Percentiles rank a stretch among this genome's conserved stretches.
Evolutionary conservation across 2,888 invertebrate genomes (phyloP).

Genomic region (Hoplodrina blanda): DNA sequence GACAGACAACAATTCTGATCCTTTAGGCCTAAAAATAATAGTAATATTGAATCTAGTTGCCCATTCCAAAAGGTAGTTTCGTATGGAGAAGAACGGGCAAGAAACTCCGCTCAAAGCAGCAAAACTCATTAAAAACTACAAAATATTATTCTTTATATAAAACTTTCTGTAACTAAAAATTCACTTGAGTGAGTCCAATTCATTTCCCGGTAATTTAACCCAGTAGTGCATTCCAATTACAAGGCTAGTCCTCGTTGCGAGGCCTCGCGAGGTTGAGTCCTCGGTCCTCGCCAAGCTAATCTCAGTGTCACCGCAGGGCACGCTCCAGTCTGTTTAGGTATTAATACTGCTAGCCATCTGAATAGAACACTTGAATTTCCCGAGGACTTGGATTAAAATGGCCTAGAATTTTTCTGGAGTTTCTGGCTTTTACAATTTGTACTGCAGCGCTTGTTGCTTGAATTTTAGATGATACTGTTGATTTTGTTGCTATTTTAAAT

Average conservation of each 20-base stretch:
- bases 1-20: too few species aligned
- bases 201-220: conserved; percentile 42
- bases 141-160: too few species aligned
- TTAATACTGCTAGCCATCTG: conserved; percentile 64
- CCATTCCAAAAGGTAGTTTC: too few species aligned
- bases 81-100: too few species aligned
- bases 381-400: conserved; percentile 58
- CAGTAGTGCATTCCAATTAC: conserved; percentile 47
- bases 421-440: conserved; percentile 40
- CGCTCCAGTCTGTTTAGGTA: conserved; percentile 67
- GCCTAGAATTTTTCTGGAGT: conserved; percentile 51
- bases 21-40: too few species aligned
- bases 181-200: conserved; percentile 33
- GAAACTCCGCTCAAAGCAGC: too few species aligned
- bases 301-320: conserved; percentile 70
- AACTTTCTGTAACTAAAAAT: neutral
- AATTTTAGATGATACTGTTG: conserved; percentile 37
- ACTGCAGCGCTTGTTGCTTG: conserved; percentile 19
- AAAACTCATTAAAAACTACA: too few species aligned
- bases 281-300: conserved; percentile 67
- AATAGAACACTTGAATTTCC: conserved; percentile 64
- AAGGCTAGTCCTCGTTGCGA: conserved; percentile 25
- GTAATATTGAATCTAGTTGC: too few species aligned
- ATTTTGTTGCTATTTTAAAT: conserved; percentile 53
- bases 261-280: conserved; percentile 44